Base-by-base conservation (phyloP, 2,797 vertebrate species). In the Darevskia nairensis region DNA sequence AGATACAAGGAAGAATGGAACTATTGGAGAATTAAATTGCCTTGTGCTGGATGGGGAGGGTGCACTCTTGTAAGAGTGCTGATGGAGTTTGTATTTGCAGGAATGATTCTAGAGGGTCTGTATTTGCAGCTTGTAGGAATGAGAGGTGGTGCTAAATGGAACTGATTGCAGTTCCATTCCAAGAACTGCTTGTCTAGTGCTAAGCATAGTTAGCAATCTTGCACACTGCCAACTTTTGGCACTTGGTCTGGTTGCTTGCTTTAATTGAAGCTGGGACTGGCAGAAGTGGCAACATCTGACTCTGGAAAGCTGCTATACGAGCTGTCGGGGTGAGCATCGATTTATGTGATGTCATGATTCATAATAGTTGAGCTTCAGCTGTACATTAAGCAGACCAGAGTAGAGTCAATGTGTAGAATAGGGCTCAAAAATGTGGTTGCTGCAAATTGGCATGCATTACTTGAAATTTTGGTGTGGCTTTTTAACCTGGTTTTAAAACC, bases 31-130 rank as follows among this genome's bases (percentile, higher is more conserved):
- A 19, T 25, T 46, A 69, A 69, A 69, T 39, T 29, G 19, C 15
- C 23, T 61, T 64, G 35, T 69, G 59, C 71, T 17, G 25, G 61
- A 10, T n/a, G 17, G 44, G 23, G n/a, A 44, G 41, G 50, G n/a
- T 25, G 13, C 74, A 64, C 44, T 72, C 4, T 23, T 46, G 19
- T 86, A 29, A 46, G 9, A 85, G 15, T 69, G n/a, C 44, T 64
- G 21, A 61, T 80, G 80, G 68, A 72, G 23, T 72, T 88, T 66
- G 11, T 88, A 82, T 32, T 82, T 75, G 55, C 46, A 29, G 64
- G 35, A 21, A 15, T 46, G 41, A 44, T 82, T 21, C 41, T 82
- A 25, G 41, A 35, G 19, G 4, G 7, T 44, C 68, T 41, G 39
- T 72, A 72, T 80, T 80, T 25, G 25, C 32, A 59, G 23, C 3